Evolutionary conservation across 2,888 invertebrate species (phyloP).

Genomic region (Cerastis leucographa): DNA sequence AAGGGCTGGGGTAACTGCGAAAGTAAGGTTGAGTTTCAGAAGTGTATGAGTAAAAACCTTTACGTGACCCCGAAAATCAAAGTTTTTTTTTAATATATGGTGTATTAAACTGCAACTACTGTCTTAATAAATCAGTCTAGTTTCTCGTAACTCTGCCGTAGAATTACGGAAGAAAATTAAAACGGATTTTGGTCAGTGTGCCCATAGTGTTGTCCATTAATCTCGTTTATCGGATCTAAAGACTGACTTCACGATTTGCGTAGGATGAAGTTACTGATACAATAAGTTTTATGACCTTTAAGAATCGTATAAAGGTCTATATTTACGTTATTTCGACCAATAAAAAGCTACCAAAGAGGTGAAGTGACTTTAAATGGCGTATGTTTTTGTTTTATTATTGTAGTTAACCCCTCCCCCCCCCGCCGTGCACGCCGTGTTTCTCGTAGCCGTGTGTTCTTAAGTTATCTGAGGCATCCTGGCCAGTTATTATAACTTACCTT

Average conservation of each 20-base stretch:
- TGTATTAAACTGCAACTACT: background rate
- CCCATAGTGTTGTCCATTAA: slow-evolving; percentile 9
- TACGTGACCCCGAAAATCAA: background rate
- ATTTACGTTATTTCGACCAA: slow-evolving; percentile 43
- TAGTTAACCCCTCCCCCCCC: slow-evolving; percentile 16
- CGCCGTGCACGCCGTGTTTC: too few relatives aligned
- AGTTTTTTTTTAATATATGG: background rate
- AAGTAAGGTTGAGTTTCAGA: background rate
- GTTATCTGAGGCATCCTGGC: background rate
- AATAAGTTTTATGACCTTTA: slow-evolving; percentile 46
- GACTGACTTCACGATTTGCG: slow-evolving; percentile 44
- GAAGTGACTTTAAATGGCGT: slow-evolving; percentile 15
- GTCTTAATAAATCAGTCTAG: background rate
- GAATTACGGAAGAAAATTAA: background rate
- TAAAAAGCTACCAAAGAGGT: slow-evolving; percentile 43
- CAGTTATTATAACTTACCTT: background rate
- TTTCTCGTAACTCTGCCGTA: background rate
- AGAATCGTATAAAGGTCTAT: slow-evolving; percentile 40
- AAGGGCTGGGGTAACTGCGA: slow-evolving; percentile 8
- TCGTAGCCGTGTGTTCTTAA: background rate
- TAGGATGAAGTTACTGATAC: slow-evolving; percentile 38
- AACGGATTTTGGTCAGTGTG: background rate
- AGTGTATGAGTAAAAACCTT: background rate
- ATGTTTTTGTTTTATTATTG: slow-evolving; percentile 28
- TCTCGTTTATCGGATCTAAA: slow-evolving; percentile 23